Evolutionary conservation across 2,113 vertebrate genomes (phyloP).

Genomic region (Climacteris rufus): DNA sequence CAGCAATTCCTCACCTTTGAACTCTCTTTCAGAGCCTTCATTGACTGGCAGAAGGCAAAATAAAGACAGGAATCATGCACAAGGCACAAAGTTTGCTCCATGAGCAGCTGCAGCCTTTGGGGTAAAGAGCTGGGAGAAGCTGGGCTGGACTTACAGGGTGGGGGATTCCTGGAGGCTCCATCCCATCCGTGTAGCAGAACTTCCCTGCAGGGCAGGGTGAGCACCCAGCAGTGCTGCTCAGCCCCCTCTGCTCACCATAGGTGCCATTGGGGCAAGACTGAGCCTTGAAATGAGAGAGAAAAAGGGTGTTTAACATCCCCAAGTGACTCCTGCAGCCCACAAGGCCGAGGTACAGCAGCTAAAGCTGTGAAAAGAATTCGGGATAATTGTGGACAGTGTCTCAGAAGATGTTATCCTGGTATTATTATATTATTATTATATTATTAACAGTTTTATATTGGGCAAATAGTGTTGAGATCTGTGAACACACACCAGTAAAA

Average conservation of each 20-base stretch:
- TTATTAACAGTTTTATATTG: rapidly evolving
- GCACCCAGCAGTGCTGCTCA: conserved; percentile 76
- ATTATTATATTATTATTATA: background rate
- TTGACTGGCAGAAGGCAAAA: background rate
- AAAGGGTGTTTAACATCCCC: background rate
- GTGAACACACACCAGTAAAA: background rate
- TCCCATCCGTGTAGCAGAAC: conserved; percentile 77
- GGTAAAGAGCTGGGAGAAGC: rapidly evolving
- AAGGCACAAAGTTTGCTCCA: background rate
- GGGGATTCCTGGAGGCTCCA: conserved; percentile 70
- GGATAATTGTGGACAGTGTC: background rate
- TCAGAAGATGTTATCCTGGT: rapidly evolving
- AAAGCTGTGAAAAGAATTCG: background rate
- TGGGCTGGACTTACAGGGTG: conserved; percentile 72
- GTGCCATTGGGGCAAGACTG: conserved; percentile 85
- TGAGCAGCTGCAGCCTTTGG: background rate
- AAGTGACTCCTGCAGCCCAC: background rate
- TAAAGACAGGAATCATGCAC: background rate
- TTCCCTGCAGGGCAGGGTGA: conserved; percentile 76
- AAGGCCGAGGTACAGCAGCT: background rate
- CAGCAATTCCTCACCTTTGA: background rate
- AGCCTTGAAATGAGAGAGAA: conserved; percentile 41
- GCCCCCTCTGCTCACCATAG: conserved; percentile 73
- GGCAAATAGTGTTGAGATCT: background rate
- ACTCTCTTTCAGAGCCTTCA: background rate